These are phyloP conservation scores for Tetraodon nigroviridis DNA, from an alignment of 2,113 vertebrate genomes.

Conservation along the genomic window DNA sequence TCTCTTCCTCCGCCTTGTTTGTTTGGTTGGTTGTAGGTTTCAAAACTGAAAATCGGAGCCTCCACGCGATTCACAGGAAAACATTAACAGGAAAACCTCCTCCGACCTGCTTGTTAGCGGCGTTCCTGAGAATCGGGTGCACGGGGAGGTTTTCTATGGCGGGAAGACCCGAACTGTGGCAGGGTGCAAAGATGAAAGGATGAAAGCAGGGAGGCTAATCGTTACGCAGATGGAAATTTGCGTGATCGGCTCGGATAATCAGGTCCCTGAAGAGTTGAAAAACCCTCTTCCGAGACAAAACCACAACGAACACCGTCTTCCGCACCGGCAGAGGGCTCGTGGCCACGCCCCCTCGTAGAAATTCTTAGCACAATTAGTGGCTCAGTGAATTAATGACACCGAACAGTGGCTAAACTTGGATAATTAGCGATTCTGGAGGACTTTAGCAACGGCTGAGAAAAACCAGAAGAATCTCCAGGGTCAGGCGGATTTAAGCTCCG, in stretches of 20 bases:
- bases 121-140: neutral
- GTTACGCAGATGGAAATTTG: no score
- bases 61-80: no score
- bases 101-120: slow-evolving; percentile 13
- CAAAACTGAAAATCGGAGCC: no score
- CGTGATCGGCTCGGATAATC: neutral
- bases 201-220: neutral
- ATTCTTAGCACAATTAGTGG: neutral
- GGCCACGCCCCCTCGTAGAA: neutral
- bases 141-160: slow-evolving; percentile 5
- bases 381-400: neutral
- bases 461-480: no score
- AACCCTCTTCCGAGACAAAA: neutral
- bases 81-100: no score
- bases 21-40: no score
- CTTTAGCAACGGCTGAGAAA: neutral
- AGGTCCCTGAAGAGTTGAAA: neutral
- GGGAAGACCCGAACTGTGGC: slow-evolving; percentile 13
- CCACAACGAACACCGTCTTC: neutral
- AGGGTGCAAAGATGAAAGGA: neutral
- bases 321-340: neutral
- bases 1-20: no score
- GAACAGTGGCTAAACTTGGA: neutral
- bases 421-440: neutral
- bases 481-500: no score